Conservation (phyloP, 2,113 vertebrate species). For the Carlito syrichta region DNA sequence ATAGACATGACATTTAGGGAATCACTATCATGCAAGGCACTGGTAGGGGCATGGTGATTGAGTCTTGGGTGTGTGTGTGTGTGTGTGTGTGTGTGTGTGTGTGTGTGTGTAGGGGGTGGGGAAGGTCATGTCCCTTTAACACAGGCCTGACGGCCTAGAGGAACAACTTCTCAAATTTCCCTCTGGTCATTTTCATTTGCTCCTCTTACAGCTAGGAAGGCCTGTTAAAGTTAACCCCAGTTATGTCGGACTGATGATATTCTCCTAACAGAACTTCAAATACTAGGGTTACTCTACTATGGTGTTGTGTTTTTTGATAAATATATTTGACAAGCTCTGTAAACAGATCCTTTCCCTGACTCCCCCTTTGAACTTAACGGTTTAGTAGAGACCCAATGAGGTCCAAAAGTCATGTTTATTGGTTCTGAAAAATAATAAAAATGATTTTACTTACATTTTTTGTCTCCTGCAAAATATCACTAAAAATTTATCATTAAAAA, state of each 20-base stretch:
- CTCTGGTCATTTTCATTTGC: neutral
- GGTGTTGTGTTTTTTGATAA: neutral
- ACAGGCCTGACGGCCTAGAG: neutral
- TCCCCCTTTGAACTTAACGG: neutral
- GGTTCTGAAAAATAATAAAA: neutral
- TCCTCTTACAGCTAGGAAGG: neutral
- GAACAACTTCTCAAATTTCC: neutral
- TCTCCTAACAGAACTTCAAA: neutral
- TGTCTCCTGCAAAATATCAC: neutral
- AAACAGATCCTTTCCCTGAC: neutral
- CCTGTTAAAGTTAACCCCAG: neutral
- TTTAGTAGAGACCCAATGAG: neutral
- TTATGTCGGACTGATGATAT: neutral
- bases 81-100: rapidly evolving
- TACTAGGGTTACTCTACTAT: neutral
- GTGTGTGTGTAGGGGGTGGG: too few species aligned
- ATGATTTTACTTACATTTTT: neutral
- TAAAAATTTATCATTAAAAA: too few species aligned
- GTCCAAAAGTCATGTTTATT: neutral
- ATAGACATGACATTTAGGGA: rapidly evolving
- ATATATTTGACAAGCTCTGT: neutral
- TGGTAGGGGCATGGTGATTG: too few species aligned
- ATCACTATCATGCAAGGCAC: neutral
- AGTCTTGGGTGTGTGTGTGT: neutral
- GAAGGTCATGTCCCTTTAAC: neutral